Base-by-base conservation (phyloP, 2,113 vertebrate genomes). In the Hepsetus odoe region DNA sequence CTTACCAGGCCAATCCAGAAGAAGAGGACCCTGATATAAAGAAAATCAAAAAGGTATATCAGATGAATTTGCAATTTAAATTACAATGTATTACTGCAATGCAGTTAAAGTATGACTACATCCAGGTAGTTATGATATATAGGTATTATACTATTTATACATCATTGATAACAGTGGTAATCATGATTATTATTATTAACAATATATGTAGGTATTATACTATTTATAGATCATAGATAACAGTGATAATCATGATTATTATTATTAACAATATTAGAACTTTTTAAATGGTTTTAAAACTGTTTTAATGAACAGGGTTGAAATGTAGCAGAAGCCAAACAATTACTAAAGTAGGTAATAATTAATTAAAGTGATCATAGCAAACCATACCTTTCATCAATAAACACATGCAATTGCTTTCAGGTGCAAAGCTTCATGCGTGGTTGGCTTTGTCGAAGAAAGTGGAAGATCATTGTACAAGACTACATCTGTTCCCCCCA, bases 401-500 rank as follows among this genome's bases (percentile, higher is more conserved):
- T 30, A 26, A 35, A 4, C 22, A 33, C 33, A 9, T 0, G 12
- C 11, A 35, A 44, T 46, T 40, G 18, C 49, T 55, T 81, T 32
- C 85, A 99, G 97, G 96, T 99, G 55, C 97, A 98, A 85, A 98
- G 97, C 75, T 99, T 99, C 88, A 95, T 98, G 96, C 90, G 97
- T 1, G 97, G 97, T 44, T 99, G 97, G 97, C 87, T 99, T 24
- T 99, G 97, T 66, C 91, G 97, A 83, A 93, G 97, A 85, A 99
- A 98, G 88, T 98, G 97, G 97, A 99, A 99, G 91, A 96, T 96
- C 77, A 99, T 99, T 2, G 97, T 99, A 26, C 97, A 99, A 86
- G 97, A 99, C 87, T 99, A 99, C 86, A 99, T 99, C 88, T 95
- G 94, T 65, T 99, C 97, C 6, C 97, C 97, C 2, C 97, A 99